Evolutionary conservation across 2,113 vertebrate species (phyloP).

Genomic region (Sinocyclocheilus grahami): DNA sequence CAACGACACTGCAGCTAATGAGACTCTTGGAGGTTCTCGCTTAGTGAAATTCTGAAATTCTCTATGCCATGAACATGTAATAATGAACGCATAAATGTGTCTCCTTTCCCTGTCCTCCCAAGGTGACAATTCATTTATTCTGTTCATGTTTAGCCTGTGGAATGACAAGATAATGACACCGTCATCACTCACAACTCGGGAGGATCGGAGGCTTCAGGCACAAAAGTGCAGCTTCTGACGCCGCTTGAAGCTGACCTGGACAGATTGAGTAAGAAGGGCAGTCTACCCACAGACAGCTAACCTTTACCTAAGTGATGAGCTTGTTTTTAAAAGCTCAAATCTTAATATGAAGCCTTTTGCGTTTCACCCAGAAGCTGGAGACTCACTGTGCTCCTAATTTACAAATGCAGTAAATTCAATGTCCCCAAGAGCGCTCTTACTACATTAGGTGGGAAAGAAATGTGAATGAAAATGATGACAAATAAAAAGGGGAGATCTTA

Average conservation of each 20-base stretch:
- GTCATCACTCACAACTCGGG: conserved; percentile 18
- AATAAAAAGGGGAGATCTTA: not conserved
- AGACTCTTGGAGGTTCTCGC: not conserved
- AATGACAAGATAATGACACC: conserved; percentile 29
- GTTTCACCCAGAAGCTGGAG: not conserved
- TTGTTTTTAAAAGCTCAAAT: conserved; percentile 16
- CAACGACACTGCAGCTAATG: not conserved
- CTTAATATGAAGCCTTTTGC: not conserved
- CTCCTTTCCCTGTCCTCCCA: not conserved
- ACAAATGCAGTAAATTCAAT: conserved; percentile 17
- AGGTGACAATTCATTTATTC: conserved; percentile 23
- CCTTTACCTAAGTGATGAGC: not conserved
- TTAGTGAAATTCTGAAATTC: not conserved
- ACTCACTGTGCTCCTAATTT: conserved; percentile 1
- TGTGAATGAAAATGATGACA: conserved; percentile 5
- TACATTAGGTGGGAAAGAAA: not conserved
- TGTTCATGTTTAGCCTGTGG: conserved; percentile 16
- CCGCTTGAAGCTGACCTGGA: not conserved
- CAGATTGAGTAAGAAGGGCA: not conserved
- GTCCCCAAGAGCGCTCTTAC: not conserved
- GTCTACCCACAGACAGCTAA: not conserved
- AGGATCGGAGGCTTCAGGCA: not conserved
- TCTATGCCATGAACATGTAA: not conserved
- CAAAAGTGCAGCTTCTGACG: conserved; percentile 14
- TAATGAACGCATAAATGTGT: not conserved